Base-by-base conservation (phyloP, 2,888 invertebrate genomes). In the Notodonta ziczac region DNA sequence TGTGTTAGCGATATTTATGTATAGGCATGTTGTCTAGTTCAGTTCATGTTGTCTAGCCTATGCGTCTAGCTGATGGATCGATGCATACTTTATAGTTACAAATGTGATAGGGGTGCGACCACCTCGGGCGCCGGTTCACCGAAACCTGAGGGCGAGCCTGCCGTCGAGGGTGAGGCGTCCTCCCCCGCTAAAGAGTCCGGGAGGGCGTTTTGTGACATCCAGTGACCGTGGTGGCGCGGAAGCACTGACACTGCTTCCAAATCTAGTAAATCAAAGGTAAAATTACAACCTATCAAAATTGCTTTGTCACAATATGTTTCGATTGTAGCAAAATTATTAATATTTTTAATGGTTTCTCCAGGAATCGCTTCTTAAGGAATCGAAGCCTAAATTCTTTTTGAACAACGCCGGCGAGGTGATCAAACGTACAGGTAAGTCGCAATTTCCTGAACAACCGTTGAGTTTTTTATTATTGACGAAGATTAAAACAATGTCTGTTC, bases 181-280 rank as follows among this genome's bases (percentile, higher is more conserved):
- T 88, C 91, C 61, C 91, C 92, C 85, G 83, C 82, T 60, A 94
- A 94, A 79, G 94, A 94, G 80, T 84, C 94, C 70, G 94, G 93
- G 76, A 83, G 94, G 69, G 92, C 89, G 72, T 94, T 94, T 73
- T 95, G 95, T 88, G 93, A 94, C 86, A 92, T 95, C 77, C 95
- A 95, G 95, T 95, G 94, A 95, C 94, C 91, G 88, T 94, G 92
- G 94, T 92, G 93, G 92, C 89, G 91, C 85, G 94, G 94, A 90
- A 92, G 93, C 93, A 91, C 86, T 85, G 92, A 90, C 86, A 86
- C 90, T 87, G 92, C 93, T 91, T 93, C 93, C 91, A 91, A 91
- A 88, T 91, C 91, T 87, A 89, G 87, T 85, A 92, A 91, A 86
- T 91, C 92, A 80, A 93, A 92, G 93, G 93, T 91, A 68, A 59